Conservation (phyloP, 2,113 vertebrate species). For the Sardina pilchardus region DNA sequence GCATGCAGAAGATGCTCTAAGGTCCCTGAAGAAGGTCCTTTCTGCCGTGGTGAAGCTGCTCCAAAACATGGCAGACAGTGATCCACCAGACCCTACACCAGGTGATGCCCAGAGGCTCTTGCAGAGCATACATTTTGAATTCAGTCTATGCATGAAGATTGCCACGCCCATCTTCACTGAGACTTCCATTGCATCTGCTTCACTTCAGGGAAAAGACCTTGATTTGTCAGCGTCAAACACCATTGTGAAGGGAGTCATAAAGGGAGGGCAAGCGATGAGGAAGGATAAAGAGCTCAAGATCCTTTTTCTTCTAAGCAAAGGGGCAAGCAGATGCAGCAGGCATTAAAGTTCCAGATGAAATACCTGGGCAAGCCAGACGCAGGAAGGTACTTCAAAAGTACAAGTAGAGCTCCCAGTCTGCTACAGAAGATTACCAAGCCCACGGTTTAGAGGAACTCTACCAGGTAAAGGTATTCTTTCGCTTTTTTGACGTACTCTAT, state of each 20-base stretch:
- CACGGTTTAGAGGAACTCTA: slow-evolving; percentile 22
- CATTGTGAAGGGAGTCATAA: slow-evolving; percentile 29
- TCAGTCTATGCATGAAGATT: slow-evolving; percentile 26
- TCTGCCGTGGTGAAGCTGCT: slow-evolving; percentile 24
- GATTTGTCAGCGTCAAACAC: slow-evolving; percentile 31
- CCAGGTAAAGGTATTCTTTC: slow-evolving; percentile 20
- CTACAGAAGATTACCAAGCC: slow-evolving; percentile 23
- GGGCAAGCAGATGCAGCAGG: background rate
- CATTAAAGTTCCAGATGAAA: slow-evolving; percentile 25
- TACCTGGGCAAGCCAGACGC: slow-evolving; percentile 22
- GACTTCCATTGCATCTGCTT: slow-evolving; percentile 24
- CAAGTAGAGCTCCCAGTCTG: slow-evolving; percentile 12
- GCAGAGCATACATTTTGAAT: slow-evolving; percentile 28
- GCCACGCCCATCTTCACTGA: slow-evolving; percentile 31
- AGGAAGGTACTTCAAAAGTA: slow-evolving; percentile 29
- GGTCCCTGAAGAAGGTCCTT: slow-evolving; percentile 11
- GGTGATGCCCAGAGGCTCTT: slow-evolving; percentile 31
- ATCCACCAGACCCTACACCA: slow-evolving; percentile 25
- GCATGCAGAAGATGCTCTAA: slow-evolving; percentile 19
- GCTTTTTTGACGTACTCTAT: slow-evolving; percentile 16
- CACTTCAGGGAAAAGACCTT: slow-evolving; percentile 31
- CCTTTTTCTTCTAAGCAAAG: slow-evolving; percentile 33
- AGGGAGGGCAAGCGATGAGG: slow-evolving; percentile 27
- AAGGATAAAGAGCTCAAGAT: slow-evolving; percentile 31
- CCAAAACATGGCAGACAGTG: slow-evolving; percentile 23